Percentiles rank a stretch among this genome's conserved stretches.
Conservation (phyloP, 2,113 vertebrate species). For the Ptyas mucosa region DNA sequence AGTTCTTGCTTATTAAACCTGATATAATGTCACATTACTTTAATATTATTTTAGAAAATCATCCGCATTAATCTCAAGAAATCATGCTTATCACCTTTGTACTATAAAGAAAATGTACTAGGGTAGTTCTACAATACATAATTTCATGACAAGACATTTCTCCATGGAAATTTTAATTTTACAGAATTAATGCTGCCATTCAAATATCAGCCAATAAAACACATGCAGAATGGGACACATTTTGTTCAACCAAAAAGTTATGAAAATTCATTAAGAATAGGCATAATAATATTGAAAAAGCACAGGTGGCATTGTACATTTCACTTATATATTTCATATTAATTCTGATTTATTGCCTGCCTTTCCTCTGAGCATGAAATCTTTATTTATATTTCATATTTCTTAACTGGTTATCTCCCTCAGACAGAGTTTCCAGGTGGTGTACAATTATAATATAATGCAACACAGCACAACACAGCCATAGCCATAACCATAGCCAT, state of each 20-base stretch:
- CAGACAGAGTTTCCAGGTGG: no score
- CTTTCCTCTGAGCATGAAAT: no score
- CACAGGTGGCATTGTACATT: not conserved
- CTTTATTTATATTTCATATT: no score
- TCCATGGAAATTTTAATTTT: not conserved
- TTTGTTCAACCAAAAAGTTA: not conserved
- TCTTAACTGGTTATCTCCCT: no score
- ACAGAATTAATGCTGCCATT: not conserved
- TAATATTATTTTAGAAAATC: not conserved
- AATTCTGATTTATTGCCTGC: no score
- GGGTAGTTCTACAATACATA: not conserved
- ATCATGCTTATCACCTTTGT: not conserved
- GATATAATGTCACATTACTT: not conserved
- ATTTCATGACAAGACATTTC: no score
- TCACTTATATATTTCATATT: no score
- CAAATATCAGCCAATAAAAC: not conserved
- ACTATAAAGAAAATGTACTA: not conserved
- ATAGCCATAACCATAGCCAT: no score
- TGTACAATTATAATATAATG: no score
- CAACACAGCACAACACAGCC: no score
- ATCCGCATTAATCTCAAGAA: not conserved
- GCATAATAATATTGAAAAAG: not conserved
- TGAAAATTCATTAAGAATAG: not conserved
- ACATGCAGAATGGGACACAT: not conserved
- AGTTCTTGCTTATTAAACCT: not conserved